A percentile compares a stretch with the other conserved stretches of the same genome.
phyloP scores from a whole-genome alignment of 2,797 vertebrate species.

The Dromococcyx pavoninus region DNA sequence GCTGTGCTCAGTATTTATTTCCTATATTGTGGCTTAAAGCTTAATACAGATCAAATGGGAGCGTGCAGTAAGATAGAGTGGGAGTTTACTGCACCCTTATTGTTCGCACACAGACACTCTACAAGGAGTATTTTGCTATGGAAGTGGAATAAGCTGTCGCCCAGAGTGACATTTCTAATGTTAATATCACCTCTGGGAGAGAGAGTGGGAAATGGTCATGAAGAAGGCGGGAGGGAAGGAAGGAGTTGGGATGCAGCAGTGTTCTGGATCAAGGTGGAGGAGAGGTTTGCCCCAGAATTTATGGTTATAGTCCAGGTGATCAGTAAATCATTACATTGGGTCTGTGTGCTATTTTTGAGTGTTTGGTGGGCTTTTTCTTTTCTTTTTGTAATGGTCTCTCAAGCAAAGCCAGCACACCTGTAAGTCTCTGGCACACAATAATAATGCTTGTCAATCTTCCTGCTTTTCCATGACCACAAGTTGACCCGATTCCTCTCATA shows the following conservation, averaged over 20 bases:
- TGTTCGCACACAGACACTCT: neutral
- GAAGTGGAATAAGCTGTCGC: conserved; percentile 1
- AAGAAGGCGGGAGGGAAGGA: neutral
- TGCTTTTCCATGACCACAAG: neutral
- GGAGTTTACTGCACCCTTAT: conserved; percentile 15
- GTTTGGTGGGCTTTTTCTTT: neutral
- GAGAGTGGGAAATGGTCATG: neutral
- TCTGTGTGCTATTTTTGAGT: neutral
- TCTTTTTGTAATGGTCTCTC: neutral
- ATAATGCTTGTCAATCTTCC: neutral
- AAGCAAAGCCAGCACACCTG: neutral
- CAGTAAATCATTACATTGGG: neutral
- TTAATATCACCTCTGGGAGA: conserved; percentile 3
- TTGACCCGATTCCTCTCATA: neutral
- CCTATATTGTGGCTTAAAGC: neutral
- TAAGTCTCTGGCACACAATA: neutral
- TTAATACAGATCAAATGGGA: neutral
- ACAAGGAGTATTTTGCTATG: conserved; percentile 18
- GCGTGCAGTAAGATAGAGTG: neutral
- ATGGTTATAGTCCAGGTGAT: neutral
- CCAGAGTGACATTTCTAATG: conserved; percentile 1
- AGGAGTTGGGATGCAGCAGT: accelerated
- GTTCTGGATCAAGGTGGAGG: neutral
- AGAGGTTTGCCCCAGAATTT: neutral
- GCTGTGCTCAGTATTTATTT: neutral